These are phyloP conservation scores for Cossypha niveicapilla DNA, from an alignment of 2,797 vertebrate species.

Conservation along the genomic window DNA sequence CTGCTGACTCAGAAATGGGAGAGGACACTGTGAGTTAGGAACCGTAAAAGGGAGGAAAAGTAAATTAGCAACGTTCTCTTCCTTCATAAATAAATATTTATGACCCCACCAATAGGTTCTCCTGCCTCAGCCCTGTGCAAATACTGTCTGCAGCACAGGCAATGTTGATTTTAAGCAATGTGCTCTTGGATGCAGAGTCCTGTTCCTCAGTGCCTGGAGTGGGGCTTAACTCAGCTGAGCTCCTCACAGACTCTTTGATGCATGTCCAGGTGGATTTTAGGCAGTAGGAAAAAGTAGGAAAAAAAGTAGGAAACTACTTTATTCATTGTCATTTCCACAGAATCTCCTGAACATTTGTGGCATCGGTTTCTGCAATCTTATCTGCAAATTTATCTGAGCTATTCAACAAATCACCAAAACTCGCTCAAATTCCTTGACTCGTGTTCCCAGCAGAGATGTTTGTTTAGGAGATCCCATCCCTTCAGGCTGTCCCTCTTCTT, in stretches of 20 bases:
- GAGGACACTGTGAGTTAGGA: neutral
- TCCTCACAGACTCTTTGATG: neutral
- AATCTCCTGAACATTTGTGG: neutral
- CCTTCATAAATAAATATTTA: neutral
- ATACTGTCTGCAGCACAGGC: neutral
- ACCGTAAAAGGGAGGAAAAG: neutral
- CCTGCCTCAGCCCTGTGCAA: neutral
- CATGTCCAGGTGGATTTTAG: neutral
- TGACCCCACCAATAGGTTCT: neutral
- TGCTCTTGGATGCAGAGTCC: neutral
- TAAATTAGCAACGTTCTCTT: neutral
- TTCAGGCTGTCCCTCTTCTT: neutral
- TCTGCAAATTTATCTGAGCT: neutral
- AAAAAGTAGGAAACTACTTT: neutral
- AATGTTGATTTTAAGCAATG: neutral
- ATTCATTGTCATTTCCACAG: neutral
- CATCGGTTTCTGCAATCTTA: rapidly evolving
- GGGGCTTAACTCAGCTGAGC: neutral
- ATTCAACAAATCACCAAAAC: rapidly evolving
- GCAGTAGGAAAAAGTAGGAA: neutral
- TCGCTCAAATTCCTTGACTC: rapidly evolving
- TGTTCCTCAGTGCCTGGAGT: neutral
- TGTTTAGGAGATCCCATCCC: neutral
- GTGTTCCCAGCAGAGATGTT: neutral
- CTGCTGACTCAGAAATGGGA: neutral